Conservation (phyloP, 1,140 invertebrate genomes). For the Drosophila biarmipes region DNA sequence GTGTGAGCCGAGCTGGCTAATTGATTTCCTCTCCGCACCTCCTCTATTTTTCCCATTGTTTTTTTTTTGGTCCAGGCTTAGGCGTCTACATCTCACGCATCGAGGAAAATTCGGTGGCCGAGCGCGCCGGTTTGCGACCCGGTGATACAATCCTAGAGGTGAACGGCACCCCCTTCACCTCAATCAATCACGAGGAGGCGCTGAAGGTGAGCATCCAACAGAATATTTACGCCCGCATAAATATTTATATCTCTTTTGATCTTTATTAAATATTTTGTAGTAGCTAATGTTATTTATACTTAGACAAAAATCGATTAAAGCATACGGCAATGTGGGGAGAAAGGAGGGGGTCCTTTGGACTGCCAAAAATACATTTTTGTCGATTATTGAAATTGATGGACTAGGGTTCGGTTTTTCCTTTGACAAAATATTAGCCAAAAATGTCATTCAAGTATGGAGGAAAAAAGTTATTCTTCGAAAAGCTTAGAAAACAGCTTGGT, state of each 20-base stretch:
- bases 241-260: conserved; percentile 40
- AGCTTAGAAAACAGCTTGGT: not conserved
- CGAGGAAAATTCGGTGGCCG: conserved; percentile 93
- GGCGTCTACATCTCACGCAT: conserved; percentile 95
- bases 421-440: not conserved
- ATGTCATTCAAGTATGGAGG: no score
- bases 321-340: conserved; percentile 23
- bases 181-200: conserved; percentile 94
- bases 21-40: conserved; percentile 63
- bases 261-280: conserved; percentile 56
- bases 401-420: not conserved
- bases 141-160: conserved; percentile 95
- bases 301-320: conserved; percentile 67
- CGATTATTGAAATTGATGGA: conserved; percentile 17
- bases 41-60: conserved; percentile 74
- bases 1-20: conserved; percentile 54
- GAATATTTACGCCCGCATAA: conserved; percentile 24
- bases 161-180: conserved; percentile 94
- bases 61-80: conserved; percentile 86
- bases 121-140: conserved; percentile 92
- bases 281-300: conserved; percentile 60
- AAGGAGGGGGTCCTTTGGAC: not conserved
- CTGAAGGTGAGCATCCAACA: conserved; percentile 89
- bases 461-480: no score
- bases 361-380: conserved; percentile 4